A percentile compares a stretch with the other conserved stretches of the same genome.
phyloP scores from a whole-genome alignment of 2,113 vertebrate species.

The Otolemur garnettii region DNA sequence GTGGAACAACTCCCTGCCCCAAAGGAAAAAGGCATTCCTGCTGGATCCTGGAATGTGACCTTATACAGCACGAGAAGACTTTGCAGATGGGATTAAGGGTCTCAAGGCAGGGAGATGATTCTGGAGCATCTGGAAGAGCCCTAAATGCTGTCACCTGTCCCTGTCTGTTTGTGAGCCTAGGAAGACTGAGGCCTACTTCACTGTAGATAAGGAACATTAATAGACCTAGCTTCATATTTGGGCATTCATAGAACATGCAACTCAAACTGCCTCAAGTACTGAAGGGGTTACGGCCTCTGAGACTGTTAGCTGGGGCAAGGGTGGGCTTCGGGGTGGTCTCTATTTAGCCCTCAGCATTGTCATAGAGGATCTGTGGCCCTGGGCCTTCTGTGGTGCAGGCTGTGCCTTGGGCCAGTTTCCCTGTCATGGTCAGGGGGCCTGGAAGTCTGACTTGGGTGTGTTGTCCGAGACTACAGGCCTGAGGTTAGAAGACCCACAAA shows the following conservation, averaged over 20 bases:
- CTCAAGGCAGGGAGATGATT: too few species aligned
- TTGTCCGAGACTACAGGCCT: too few species aligned
- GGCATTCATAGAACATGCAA: neutral
- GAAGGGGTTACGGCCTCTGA: neutral
- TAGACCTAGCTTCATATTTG: neutral
- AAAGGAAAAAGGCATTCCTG: too few species aligned
- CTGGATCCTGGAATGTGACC: too few species aligned
- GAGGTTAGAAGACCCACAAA: neutral
- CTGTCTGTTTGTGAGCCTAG: neutral
- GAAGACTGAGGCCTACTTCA: neutral
- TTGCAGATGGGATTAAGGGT: neutral
- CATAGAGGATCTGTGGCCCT: too few species aligned
- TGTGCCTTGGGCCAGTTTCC: neutral
- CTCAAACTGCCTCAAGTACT: neutral
- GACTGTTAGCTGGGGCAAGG: too few species aligned
- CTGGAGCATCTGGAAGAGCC: neutral
- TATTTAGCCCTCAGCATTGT: neutral
- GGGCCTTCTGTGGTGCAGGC: neutral
- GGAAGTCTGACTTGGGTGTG: accelerated
- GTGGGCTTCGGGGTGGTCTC: neutral
- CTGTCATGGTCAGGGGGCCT: too few species aligned
- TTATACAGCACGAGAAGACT: neutral
- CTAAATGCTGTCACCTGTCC: neutral
- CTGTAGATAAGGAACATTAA: too few species aligned
- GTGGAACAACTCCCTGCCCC: neutral